These are phyloP conservation scores for Ennomos quercinarius DNA, from an alignment of 2,888 invertebrate genomes.

Conservation along the genomic window DNA sequence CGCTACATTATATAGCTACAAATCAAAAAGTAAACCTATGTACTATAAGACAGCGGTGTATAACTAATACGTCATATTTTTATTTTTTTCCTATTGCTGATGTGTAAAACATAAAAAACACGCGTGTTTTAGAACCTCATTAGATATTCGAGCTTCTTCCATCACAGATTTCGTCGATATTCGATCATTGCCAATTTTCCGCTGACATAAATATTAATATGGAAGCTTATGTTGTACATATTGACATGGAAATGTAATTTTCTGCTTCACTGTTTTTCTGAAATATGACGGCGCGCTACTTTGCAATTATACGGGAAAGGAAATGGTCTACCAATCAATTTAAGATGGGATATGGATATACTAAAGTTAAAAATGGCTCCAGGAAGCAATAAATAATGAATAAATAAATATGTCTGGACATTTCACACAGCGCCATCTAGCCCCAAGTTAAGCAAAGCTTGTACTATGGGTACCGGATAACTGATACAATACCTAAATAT, in stretches of 20 bases:
- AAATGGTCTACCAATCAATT: constrained; percentile 2
- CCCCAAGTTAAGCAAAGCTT: too few species aligned
- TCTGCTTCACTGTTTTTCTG: constrained; percentile 59
- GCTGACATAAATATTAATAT: constrained; percentile 59
- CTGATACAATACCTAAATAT: too few species aligned
- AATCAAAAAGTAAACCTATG: too few species aligned
- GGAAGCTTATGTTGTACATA: constrained; percentile 54
- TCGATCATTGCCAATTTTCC: constrained; percentile 72
- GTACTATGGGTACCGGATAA: too few species aligned
- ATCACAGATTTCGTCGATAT: constrained; percentile 48
- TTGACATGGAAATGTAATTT: constrained; percentile 69
- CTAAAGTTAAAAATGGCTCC: too few species aligned
- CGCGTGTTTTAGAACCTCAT: constrained; percentile 13
- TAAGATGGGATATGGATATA: too few species aligned
- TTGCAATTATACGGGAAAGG: constrained; percentile 9
- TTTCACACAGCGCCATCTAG: too few species aligned
- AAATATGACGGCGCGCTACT: constrained; percentile 32
- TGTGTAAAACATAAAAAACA: constrained; percentile 8
- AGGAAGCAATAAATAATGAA: too few species aligned
- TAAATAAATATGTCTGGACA: too few species aligned
- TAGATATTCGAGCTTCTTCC: constrained; percentile 29
- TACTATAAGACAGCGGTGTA: too few species aligned
- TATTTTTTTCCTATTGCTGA: constrained; percentile 5
- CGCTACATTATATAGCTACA: too few species aligned
- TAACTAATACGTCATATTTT: too few species aligned